Conservation (phyloP, 2,888 invertebrate species). For the Belgica antarctica region DNA sequence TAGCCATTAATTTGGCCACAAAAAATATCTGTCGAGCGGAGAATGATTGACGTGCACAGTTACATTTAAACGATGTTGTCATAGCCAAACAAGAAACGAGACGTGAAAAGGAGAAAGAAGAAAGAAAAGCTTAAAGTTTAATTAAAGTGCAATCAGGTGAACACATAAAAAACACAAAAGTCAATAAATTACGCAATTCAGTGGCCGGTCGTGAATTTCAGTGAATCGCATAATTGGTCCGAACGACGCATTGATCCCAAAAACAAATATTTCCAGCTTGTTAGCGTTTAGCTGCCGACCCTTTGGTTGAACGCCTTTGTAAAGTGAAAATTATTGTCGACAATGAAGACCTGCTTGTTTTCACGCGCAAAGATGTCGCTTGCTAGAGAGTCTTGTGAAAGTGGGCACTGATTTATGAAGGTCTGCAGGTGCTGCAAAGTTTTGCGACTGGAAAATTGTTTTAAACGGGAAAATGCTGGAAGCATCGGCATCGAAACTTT, state of each 20-base stretch:
- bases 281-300: no score
- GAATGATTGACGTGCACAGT: not conserved
- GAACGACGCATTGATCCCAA: no score
- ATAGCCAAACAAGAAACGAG: constrained; percentile 2
- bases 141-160: constrained; percentile 18
- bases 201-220: not conserved
- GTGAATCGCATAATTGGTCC: not conserved
- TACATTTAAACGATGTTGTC: constrained; percentile 21
- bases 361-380: no score
- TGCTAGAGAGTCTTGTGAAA: no score
- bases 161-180: not conserved
- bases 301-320: no score
- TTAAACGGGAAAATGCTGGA: no score
- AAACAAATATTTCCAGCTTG: not conserved
- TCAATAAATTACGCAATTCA: not conserved
- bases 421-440: no score
- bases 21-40: not conserved
- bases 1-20: not conserved
- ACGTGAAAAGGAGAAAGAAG: not conserved
- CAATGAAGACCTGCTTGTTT: no score
- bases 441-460: no score
- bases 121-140: not conserved
- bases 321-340: no score
- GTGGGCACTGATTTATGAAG: no score
- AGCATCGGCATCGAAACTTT: no score